Percentiles rank a stretch among this genome's conserved stretches.
Evolutionary conservation across 2,888 invertebrate species (phyloP).

Genomic region (Antitype chi): DNA sequence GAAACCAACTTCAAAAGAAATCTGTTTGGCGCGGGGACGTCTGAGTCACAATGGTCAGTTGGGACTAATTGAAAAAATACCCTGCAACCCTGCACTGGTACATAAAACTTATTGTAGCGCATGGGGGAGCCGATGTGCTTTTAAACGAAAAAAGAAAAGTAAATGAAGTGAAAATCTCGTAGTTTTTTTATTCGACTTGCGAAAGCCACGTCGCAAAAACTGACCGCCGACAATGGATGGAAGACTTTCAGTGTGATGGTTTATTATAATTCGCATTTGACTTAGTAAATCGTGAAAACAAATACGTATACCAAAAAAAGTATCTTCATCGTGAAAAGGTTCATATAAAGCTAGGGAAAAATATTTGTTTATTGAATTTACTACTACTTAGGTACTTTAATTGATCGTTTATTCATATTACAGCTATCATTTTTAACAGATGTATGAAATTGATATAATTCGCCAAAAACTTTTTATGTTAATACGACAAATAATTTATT

Average conservation of each 20-base stretch:
- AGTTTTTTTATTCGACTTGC: background rate
- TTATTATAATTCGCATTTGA: background rate
- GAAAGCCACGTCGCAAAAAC: background rate
- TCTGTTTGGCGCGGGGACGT: conserved; percentile 69
- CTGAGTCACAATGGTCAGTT: conserved; percentile 65
- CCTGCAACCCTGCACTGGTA: conserved; percentile 39
- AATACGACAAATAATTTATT: too few species aligned
- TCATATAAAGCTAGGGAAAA: background rate
- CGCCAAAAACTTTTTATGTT: too few species aligned
- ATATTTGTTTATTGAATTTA: background rate
- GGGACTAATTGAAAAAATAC: conserved; percentile 57
- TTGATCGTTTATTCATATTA: background rate
- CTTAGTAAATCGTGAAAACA: background rate
- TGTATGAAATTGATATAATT: background rate
- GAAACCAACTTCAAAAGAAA: conserved; percentile 78
- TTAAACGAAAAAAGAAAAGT: conserved; percentile 16
- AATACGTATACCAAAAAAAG: background rate
- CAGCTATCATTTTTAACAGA: background rate
- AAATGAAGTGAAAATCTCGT: conserved; percentile 29
- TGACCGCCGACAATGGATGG: background rate
- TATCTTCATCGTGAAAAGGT: background rate
- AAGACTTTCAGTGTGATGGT: background rate
- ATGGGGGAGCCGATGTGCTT: conserved; percentile 13
- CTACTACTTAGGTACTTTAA: background rate
- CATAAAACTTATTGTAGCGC: conserved; percentile 46